Evolutionary conservation across 2,888 invertebrate genomes (phyloP), one percentile per base, ranked within the genome.

Genomic region (Antheraea assamensis): DNA sequence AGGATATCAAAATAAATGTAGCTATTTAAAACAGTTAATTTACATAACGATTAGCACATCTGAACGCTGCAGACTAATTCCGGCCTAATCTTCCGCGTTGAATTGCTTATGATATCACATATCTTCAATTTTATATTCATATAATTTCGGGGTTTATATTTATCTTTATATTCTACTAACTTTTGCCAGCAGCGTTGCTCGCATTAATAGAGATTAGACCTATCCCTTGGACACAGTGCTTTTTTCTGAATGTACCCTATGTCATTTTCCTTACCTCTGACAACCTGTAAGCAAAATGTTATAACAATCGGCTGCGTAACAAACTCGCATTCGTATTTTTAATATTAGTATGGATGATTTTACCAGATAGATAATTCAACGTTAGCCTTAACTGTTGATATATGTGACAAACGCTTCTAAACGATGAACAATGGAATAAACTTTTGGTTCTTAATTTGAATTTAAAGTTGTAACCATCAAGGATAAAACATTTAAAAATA

Each of bases 51-150:
- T 68, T 35, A 35, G 68, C 35, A 35, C 35, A 35, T 68, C 35
- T 68, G 30, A 68, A 68, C 35, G 13, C 8, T 64, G 21, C 35
- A 42, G 35, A 27, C 42, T n/a, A 61, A 35, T 35, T 31, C 30
- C n/a, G 61, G 27, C 47, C 55, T 64, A 47, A 42, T 61, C 72
- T 72, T 61, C 72, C 24, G 72, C 64, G 47, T 30, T 52, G n/a
- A 21, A 10, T 68, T 68, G 13, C 21, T 35, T 68, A 35, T 35
- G 7, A 35, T 68, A n/a, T 68, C 27, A 30, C 10, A 64, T 27
- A 64, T 27, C 27, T 64, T 30, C 61, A 27, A 64, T 30, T 30
- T 27, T 64, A 30, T 27, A 0, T 30, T 30, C 19, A 64, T 64
- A 27, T 30, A 30, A 27, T 64, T 30, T 30, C 30, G 17, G 17